Evolutionary conservation across 2,888 invertebrate species (phyloP).

Genomic region (Pherbina coryleti): DNA sequence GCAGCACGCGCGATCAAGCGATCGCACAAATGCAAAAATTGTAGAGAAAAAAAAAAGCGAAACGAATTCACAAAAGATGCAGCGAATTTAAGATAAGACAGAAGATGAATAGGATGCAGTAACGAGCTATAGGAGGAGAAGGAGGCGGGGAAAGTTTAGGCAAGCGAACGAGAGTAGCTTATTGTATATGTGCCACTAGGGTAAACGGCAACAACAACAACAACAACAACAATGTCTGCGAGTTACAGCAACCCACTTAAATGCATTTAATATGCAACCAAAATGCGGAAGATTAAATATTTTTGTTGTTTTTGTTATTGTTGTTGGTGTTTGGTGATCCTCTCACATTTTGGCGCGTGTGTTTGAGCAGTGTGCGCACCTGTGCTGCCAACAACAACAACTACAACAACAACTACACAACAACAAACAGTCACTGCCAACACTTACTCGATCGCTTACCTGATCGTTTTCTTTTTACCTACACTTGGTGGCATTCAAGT

Average conservation of each 20-base stretch:
- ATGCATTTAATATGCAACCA: constrained; percentile 25
- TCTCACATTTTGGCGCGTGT: constrained; percentile 37
- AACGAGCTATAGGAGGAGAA: not conserved
- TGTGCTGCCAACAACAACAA: not conserved
- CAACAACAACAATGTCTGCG: not conserved
- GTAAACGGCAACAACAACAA: constrained; percentile 27
- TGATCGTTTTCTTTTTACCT: not conserved
- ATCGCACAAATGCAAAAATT: not conserved
- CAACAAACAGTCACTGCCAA: constrained; percentile 22
- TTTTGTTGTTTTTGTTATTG: constrained; percentile 19
- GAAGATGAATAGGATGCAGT: not conserved
- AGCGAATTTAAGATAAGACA: not conserved
- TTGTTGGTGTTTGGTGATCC: constrained; percentile 32
- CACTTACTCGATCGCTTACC: constrained; percentile 5
- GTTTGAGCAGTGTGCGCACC: constrained; percentile 18
- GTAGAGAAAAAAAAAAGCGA: not conserved
- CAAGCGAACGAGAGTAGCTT: not conserved
- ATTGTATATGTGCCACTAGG: constrained; percentile 39
- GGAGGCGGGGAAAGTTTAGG: not conserved
- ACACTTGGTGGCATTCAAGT: constrained; percentile 32
- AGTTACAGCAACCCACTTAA: constrained; percentile 19
- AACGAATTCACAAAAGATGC: not conserved
- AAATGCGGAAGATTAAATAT: constrained; percentile 30
- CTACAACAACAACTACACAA: not conserved
- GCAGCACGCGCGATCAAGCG: constrained; percentile 26